Base-by-base conservation (phyloP, 2,797 vertebrate genomes). In the Lepilemur septentrionalis region DNA sequence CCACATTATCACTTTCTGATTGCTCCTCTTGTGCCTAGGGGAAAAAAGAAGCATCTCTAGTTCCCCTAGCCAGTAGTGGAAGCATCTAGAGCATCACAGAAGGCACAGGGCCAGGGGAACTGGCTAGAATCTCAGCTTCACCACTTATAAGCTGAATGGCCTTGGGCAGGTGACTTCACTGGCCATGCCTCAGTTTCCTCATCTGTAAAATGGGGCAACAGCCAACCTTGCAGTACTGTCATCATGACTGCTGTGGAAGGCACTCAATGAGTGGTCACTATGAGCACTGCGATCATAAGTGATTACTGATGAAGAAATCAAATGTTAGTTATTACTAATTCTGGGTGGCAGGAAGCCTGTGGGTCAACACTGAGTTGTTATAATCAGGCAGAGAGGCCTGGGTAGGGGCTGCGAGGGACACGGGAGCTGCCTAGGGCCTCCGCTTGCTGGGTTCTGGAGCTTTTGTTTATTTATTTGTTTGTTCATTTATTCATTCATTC, bases 161-260 rank as follows among this genome's bases (percentile, higher is more conserved):
- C 48, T 38, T 5, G 5, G 28, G 50, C 69, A 94, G 48, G 20
- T 57, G 63, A 46, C 73, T 70, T 80, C 65, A 48, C 10, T 9
- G 69, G n/a, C 43, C 25, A 30, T 46, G 50, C 80, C 85, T 94
- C 41, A 25, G 61, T 48, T 80, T 91, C 70, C 32, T 20, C 46
- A 28, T 59, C 76, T 81, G 14, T 52, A 61, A 84, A 65, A 43
- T 3, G 38, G 72, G 18, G 18, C 50, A 22, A 59, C 52, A 55
- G 12, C 25, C 67, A 90, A 3, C 17, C 63, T 10, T 59, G 65
- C n/a, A 48, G 14, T 15, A 35, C 8, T 43, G 8, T 20, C 0
- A 0, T 32, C 38, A n/a, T 5, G 35, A 63, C 5, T 43, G 35
- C 7, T 3, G 41, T 14, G 46, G 43, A 78, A 61, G 41, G 59